Percentiles rank a stretch among this genome's conserved stretches.
Evolutionary conservation across 2,888 invertebrate species (phyloP).

Genomic region (Acrobasis repandana): DNA sequence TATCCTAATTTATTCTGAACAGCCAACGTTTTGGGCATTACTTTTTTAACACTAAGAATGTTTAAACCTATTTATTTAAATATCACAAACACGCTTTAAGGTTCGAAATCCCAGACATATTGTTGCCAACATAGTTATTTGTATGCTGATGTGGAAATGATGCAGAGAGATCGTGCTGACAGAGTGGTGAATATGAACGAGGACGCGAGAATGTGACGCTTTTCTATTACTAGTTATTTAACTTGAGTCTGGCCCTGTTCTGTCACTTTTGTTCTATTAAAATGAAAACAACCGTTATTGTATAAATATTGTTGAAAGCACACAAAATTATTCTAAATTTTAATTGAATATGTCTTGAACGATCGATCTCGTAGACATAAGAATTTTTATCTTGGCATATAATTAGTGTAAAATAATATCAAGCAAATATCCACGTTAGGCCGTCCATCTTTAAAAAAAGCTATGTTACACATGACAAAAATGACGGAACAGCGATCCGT

Average conservation of each 20-base stretch:
- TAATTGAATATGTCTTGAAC: constrained; percentile 33
- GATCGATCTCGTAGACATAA: constrained; percentile 55
- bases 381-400: constrained; percentile 40
- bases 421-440: constrained; percentile 39
- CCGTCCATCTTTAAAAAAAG: constrained; percentile 58
- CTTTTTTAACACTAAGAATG: constrained; percentile 6
- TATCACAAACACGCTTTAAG: constrained; percentile 12
- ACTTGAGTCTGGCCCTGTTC: constrained; percentile 53
- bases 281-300: constrained; percentile 27
- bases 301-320: constrained; percentile 19
- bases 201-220: constrained; percentile 73
- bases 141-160: constrained; percentile 46
- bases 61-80: constrained; percentile 16
- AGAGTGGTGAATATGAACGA: constrained; percentile 52
- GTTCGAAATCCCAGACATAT: constrained; percentile 50
- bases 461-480: constrained; percentile 33
- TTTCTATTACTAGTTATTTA: constrained; percentile 62
- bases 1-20: constrained; percentile 22
- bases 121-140: constrained; percentile 47
- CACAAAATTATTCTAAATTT: constrained; percentile 1
- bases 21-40: constrained; percentile 22
- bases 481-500: constrained; percentile 57
- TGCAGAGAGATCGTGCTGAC: constrained; percentile 48
- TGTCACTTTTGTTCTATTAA: constrained; percentile 45
- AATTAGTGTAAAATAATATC: constrained; percentile 29